Evolutionary conservation across 2,797 vertebrate species (phyloP), one percentile per base, ranked within the genome.

Genomic region (Podarcis lilfordi): DNA sequence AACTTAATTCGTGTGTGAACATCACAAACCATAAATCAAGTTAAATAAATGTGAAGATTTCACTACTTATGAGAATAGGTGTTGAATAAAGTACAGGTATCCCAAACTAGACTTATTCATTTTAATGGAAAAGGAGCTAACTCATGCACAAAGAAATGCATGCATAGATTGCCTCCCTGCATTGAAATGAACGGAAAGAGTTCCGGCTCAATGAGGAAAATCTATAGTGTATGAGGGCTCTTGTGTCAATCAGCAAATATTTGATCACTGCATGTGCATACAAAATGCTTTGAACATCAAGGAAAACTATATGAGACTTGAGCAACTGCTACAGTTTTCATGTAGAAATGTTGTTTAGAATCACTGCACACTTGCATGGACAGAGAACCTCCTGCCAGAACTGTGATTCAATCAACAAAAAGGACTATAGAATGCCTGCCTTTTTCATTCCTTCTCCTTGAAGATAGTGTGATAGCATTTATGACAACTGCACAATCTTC

Each of bases 241-340:
- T 27, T 89, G 15, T 64, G 15, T 25, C 35, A 59, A 80, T 86
- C n/a, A 50, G 61, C 17, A 88, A 77, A 35, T 80, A 27, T 37
- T 66, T 72, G 8, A 35, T 80, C 55, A 74, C 10, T 66, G 55
- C n/a, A 81, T 25, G 50, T 23, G 21, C 9, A 68, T 29, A 72
- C 10, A 68, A 89, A 89, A 85, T 64, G 43, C n/a, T 19, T 19
- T 29, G 59, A 89, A 86, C 35, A 50, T 25, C 69, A 72, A 92
- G 43, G 92, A 64, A 5, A 87, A 84, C 83, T 86, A 90, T 86
- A 90, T 86, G 92, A 93, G 71, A 29, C 74, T 80, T 88, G 85
- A 89, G 32, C 32, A 83, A 88, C 78, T 23, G 86, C 82, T 86
- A 19, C 40, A 93, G 69, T 84, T 66, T 71, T 93, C 85, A 92